These are phyloP conservation scores for Apostichopus japonicus DNA, from an alignment of 35 echinoderm and acorn worm species.

Conservation along the genomic window DNA sequence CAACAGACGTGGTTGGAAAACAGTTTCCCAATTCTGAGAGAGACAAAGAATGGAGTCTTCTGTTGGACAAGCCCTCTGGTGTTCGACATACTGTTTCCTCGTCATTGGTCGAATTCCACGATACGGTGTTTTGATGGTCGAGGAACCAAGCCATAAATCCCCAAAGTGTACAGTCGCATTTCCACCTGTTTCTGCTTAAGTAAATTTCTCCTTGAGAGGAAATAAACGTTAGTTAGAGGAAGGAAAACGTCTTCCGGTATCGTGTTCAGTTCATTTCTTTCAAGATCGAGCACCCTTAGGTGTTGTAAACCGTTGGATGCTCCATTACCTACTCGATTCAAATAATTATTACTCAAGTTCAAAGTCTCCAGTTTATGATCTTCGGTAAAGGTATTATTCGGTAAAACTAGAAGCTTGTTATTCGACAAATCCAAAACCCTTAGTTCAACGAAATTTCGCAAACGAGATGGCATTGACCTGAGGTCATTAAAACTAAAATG, in stretches of 20 bases:
- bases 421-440: not conserved
- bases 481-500: not conserved
- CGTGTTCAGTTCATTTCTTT: not conserved
- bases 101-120: not conserved
- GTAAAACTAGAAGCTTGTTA: not conserved
- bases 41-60: not conserved
- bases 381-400: not conserved
- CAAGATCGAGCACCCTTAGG: not conserved
- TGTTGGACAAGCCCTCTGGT: not conserved
- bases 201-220: not conserved
- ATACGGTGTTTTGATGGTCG: not conserved
- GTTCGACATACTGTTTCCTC: not conserved
- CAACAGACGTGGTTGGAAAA: not conserved
- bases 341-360: slow-evolving; percentile 6
- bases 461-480: not conserved
- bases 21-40: not conserved
- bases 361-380: not conserved
- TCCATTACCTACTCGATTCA: not conserved
- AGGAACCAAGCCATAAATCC: not conserved
- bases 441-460: not conserved
- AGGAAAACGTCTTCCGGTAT: not conserved
- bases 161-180: not conserved
- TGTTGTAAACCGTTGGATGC: not conserved
- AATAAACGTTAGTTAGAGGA: not conserved
- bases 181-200: not conserved